Evolutionary conservation across 2,888 invertebrate genomes (phyloP).

Genomic region (Drosophila monieri): DNA sequence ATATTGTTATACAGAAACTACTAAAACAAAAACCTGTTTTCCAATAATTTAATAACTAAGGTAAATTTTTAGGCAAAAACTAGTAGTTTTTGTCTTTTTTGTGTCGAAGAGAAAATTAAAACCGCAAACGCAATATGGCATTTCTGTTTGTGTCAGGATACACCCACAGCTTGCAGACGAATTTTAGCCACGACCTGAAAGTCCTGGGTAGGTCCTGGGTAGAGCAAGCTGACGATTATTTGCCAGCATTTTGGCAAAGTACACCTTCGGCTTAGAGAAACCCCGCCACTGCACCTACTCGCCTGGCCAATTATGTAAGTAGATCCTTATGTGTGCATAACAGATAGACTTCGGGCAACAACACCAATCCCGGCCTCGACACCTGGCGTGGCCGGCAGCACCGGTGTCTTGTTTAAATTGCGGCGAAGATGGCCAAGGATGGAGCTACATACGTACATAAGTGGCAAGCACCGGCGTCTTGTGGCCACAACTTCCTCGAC

Average conservation of each 20-base stretch:
- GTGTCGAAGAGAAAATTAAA: too few relatives aligned
- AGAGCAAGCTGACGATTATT: constrained; percentile 56
- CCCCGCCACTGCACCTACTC: constrained; percentile 15
- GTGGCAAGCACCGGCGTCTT: constrained; percentile 48
- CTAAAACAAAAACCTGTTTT: too few relatives aligned
- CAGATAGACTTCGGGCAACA: constrained; percentile 41
- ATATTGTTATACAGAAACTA: not conserved
- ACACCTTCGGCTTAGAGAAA: constrained; percentile 22
- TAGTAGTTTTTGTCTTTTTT: too few relatives aligned
- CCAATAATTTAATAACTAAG: too few relatives aligned
- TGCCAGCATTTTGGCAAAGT: constrained; percentile 46
- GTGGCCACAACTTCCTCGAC: constrained; percentile 40
- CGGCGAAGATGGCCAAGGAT: constrained; percentile 55
- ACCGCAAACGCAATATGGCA: not conserved
- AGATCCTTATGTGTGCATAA: constrained; percentile 73
- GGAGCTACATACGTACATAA: constrained; percentile 33
- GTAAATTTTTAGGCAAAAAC: too few relatives aligned
- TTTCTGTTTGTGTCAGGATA: constrained; percentile 7
- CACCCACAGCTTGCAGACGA: constrained; percentile 49
- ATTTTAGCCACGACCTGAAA: constrained; percentile 28
- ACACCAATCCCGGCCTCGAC: constrained; percentile 12
- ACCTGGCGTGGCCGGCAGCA: constrained; percentile 5
- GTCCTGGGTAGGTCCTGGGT: constrained; percentile 22
- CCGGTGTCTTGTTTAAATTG: constrained; percentile 59
- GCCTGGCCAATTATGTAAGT: constrained; percentile 71